Evolutionary conservation across 2,797 vertebrate species (phyloP).

Genomic region (Sebastolobus alascanus): DNA sequence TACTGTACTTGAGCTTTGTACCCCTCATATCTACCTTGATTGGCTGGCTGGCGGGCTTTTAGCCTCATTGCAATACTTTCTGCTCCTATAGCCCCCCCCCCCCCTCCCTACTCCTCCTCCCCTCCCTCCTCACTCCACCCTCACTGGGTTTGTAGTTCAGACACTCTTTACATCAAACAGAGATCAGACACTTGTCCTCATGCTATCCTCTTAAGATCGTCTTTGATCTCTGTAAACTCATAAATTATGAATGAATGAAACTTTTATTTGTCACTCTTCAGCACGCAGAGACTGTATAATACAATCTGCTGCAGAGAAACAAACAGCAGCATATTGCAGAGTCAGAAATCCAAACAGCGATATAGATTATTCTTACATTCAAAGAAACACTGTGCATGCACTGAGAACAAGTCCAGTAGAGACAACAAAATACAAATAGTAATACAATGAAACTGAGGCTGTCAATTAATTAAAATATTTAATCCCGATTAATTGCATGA

Average conservation of each 20-base stretch:
- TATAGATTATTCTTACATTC: background rate
- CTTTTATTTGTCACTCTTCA: slow-evolving; percentile 52
- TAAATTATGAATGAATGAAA: slow-evolving; percentile 67
- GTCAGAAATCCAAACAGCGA: background rate
- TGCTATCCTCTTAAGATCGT: slow-evolving; percentile 55
- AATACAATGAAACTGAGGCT: background rate
- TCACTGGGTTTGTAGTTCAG: slow-evolving; percentile 55
- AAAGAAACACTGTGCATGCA: background rate
- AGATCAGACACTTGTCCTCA: slow-evolving; percentile 63
- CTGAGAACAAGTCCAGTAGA: background rate
- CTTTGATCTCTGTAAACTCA: slow-evolving; percentile 68
- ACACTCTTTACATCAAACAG: slow-evolving; percentile 61
- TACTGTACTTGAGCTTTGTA: slow-evolving; percentile 64
- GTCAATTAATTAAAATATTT: no score
- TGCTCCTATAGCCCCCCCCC: slow-evolving; percentile 17
- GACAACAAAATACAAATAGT: background rate
- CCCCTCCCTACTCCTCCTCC: background rate
- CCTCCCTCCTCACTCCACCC: background rate
- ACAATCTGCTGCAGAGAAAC: background rate
- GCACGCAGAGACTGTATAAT: slow-evolving; percentile 7
- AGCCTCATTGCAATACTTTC: slow-evolving; percentile 53
- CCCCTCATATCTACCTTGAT: slow-evolving; percentile 45
- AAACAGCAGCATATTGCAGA: background rate
- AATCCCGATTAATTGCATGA: no score
- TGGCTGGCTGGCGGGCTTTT: slow-evolving; percentile 52